Conservation (phyloP, 2,113 vertebrate species). For the Zootoca vivipara region DNA sequence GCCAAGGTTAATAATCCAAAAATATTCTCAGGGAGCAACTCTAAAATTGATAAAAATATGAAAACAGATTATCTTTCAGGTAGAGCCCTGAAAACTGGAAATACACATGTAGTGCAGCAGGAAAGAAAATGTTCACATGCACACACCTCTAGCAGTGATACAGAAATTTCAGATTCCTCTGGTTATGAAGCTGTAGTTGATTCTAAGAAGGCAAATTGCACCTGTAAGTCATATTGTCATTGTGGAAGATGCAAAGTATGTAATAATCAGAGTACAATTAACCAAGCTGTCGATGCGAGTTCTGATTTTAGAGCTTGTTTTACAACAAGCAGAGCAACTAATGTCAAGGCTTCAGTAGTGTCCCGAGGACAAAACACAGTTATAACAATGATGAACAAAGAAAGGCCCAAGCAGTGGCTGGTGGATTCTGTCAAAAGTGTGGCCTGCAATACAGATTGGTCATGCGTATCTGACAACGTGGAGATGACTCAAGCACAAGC, state of each 20-base stretch:
- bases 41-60: constrained; percentile 15
- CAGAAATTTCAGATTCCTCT: not conserved
- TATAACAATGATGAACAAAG: constrained; percentile 60
- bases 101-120: rapidly evolving
- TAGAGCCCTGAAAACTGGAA: not conserved
- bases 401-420: not conserved
- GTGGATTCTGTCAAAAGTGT: not conserved
- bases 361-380: constrained; percentile 68
- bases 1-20: not conserved
- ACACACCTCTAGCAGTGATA: rapidly evolving
- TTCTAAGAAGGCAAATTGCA: not conserved
- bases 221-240: not conserved
- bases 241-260: rapidly evolving
- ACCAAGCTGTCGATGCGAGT: constrained; percentile 44
- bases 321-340: constrained; percentile 60
- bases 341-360: not conserved
- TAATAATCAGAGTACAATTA: not conserved
- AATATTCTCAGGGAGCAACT: not conserved
- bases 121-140: not conserved
- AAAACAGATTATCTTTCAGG: not conserved
- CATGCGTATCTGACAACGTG: rapidly evolving
- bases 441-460: constrained; percentile 60
- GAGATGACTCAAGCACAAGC: rapidly evolving
- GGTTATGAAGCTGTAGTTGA: not conserved
- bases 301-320: constrained; percentile 64